Evolutionary conservation across 2,797 vertebrate species (phyloP).

Genomic region (Amblyopsis hoosieri): DNA sequence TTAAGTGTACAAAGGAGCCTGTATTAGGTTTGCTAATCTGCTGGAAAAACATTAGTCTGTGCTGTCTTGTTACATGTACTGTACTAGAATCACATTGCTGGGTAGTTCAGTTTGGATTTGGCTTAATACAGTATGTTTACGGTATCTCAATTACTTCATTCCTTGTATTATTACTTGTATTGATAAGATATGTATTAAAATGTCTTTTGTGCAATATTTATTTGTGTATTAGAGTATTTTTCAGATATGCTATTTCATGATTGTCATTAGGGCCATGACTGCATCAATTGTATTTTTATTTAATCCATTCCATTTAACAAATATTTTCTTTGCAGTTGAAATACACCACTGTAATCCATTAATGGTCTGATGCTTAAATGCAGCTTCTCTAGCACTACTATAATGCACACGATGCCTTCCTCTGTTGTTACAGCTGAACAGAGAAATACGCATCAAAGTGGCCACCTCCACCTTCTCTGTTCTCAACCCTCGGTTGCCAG

Average conservation of each 20-base stretch:
- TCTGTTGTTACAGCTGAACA: constrained; percentile 4
- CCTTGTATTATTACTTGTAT: no score
- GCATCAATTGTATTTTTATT: no score
- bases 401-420: background rate
- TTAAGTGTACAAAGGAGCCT: background rate
- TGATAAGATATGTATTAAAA: no score
- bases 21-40: constrained; percentile 3
- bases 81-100: background rate
- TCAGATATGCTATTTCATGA: no score
- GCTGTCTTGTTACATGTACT: background rate
- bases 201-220: no score
- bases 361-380: background rate
- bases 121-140: no score
- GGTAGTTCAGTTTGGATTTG: background rate
- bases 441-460: background rate
- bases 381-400: background rate
- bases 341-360: no score
- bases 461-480: constrained; percentile 29
- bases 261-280: no score
- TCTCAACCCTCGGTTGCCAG: constrained; percentile 48
- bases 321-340: no score
- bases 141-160: no score
- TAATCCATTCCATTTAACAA: no score
- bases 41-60: background rate
- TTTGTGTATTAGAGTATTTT: no score